Conservation (phyloP, 2,888 invertebrate species). For the Pasiphila rectangulata region DNA sequence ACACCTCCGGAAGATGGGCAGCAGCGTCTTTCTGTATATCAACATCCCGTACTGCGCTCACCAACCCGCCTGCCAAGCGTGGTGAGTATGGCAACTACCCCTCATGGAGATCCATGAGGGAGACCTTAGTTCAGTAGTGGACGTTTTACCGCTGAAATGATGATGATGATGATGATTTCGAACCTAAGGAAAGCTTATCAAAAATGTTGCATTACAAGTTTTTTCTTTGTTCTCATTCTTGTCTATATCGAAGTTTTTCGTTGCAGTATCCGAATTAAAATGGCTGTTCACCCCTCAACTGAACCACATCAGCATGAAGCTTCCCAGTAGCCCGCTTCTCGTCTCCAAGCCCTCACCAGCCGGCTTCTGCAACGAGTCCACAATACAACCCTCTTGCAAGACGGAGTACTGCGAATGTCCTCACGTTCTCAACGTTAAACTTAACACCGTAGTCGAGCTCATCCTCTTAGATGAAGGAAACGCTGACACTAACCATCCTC, state of each 20-base stretch:
- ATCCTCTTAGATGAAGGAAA: conserved; percentile 91
- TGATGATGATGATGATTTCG: too few species aligned
- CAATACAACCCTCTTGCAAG: conserved; percentile 83
- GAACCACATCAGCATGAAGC: conserved; percentile 90
- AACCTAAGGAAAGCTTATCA: too few species aligned
- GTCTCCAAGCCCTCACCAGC: conserved; percentile 82
- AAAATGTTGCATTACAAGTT: too few species aligned
- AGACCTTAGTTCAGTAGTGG: too few species aligned
- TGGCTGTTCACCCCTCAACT: conserved; percentile 91
- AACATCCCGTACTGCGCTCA: too few species aligned
- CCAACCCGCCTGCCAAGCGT: too few species aligned
- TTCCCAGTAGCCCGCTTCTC: conserved; percentile 87
- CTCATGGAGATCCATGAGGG: too few species aligned
- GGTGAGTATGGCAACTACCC: too few species aligned
- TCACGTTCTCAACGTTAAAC: conserved; percentile 86
- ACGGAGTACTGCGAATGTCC: conserved; percentile 90
- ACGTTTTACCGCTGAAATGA: too few species aligned
- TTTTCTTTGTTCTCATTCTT: not conserved
- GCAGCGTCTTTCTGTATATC: too few species aligned
- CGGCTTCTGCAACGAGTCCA: conserved; percentile 88
- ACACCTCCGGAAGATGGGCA: too few species aligned
- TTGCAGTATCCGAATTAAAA: conserved; percentile 77
- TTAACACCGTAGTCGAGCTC: conserved; percentile 90
- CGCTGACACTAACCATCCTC: conserved; percentile 93
- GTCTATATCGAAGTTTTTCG: too few species aligned